Conservation (phyloP, 2,888 invertebrate species). For the Smittia aterrima region DNA sequence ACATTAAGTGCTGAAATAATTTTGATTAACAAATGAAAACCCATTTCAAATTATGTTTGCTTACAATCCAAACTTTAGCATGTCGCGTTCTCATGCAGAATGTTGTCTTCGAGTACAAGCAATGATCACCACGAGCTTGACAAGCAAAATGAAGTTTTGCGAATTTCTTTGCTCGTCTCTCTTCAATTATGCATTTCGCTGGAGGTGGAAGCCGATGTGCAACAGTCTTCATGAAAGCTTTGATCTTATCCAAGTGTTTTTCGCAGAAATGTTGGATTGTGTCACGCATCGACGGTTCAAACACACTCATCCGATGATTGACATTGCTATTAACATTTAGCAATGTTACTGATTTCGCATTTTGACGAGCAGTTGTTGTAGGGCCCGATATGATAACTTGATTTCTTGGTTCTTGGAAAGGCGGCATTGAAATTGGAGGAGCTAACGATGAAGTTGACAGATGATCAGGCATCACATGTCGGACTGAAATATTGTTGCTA, state of each 20-base stretch:
- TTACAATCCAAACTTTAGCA: slow-evolving; percentile 79
- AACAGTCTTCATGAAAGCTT: slow-evolving; percentile 85
- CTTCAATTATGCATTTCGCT: slow-evolving; percentile 90
- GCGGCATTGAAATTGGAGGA: slow-evolving; percentile 45
- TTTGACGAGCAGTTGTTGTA: slow-evolving; percentile 63
- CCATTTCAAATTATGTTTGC: no score
- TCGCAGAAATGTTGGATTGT: slow-evolving; percentile 95
- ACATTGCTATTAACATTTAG: slow-evolving; percentile 59
- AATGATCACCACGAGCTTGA: slow-evolving; percentile 78
- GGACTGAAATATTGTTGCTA: slow-evolving; percentile 51
- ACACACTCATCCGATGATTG: slow-evolving; percentile 73
- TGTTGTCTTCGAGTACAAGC: slow-evolving; percentile 77
- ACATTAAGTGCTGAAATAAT: slow-evolving; percentile 73
- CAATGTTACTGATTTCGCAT: slow-evolving; percentile 76
- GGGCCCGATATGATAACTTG: slow-evolving; percentile 61
- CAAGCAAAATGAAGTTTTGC: slow-evolving; percentile 88
- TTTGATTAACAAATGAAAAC: no score
- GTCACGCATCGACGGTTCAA: slow-evolving; percentile 85
- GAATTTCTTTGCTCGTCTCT: slow-evolving; percentile 78
- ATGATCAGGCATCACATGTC: slow-evolving; percentile 52
- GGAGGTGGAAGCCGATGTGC: slow-evolving; percentile 83
- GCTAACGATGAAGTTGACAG: slow-evolving; percentile 54
- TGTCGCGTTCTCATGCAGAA: slow-evolving; percentile 77
- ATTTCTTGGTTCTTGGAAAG: slow-evolving; percentile 44
- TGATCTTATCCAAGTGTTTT: slow-evolving; percentile 89